Conservation (phyloP, 2,888 invertebrate genomes). For the Caenorhabditis imperialis region DNA sequence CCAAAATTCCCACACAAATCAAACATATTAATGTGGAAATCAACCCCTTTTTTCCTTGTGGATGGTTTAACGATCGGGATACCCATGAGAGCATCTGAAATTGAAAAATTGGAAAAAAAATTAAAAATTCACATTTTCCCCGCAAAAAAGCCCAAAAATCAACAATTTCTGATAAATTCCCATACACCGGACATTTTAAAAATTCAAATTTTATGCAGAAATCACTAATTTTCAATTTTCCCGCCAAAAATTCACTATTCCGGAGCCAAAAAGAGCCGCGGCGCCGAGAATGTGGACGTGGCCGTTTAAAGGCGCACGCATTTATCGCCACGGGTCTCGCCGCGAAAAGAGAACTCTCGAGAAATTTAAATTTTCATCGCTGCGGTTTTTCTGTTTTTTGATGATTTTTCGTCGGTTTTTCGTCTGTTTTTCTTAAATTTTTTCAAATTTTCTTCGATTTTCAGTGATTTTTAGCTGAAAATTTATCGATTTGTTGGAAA, state of each 20-base stretch:
- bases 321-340: slow-evolving; percentile 34
- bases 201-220: too few relatives aligned
- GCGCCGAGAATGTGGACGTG: slow-evolving; percentile 25
- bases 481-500: too few relatives aligned
- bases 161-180: too few relatives aligned
- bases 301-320: slow-evolving; percentile 50
- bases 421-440: not conserved
- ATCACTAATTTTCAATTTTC: not conserved
- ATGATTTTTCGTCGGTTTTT: slow-evolving; percentile 1
- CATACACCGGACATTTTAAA: too few relatives aligned
- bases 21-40: slow-evolving; percentile 58
- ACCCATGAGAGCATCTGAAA: slow-evolving; percentile 66
- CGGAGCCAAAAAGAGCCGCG: slow-evolving; percentile 16
- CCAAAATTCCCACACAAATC: slow-evolving; percentile 55
- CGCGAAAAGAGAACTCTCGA: slow-evolving; percentile 25
- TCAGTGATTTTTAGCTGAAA: not conserved
- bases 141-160: too few relatives aligned
- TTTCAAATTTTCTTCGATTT: not conserved
- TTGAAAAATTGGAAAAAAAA: too few relatives aligned
- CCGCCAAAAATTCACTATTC: not conserved
- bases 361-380: slow-evolving; percentile 33
- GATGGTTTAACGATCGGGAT: slow-evolving; percentile 52
- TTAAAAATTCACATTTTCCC: too few relatives aligned
- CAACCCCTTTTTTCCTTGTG: slow-evolving; percentile 60
- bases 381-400: not conserved